phyloP scores from a whole-genome alignment of 2,888 invertebrate species.

The Agriopis leucophaearia region DNA sequence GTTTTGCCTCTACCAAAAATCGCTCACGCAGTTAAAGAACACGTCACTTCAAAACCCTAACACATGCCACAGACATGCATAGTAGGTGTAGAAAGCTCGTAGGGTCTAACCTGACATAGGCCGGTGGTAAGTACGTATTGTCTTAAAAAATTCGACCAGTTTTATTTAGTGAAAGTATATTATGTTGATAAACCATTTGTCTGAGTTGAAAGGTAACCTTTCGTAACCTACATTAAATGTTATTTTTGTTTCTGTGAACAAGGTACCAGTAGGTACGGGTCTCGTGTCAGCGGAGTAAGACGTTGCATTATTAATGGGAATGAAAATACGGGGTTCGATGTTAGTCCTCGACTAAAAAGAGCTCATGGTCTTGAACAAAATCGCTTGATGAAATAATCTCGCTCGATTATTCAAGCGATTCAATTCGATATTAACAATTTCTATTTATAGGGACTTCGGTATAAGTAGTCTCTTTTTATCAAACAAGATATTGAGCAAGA shows the following conservation, averaged over 20 bases:
- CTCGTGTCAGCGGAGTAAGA: conserved; percentile 25
- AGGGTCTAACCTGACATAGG: too few relatives aligned
- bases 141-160: too few relatives aligned
- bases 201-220: conserved; percentile 6
- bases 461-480: neutral
- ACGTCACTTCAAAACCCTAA: too few relatives aligned
- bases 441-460: neutral
- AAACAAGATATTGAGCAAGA: too few relatives aligned
- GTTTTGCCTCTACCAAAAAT: too few relatives aligned
- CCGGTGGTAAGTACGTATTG: too few relatives aligned
- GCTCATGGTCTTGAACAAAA: conserved; percentile 10
- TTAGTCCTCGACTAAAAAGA: conserved; percentile 11
- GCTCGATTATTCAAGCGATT: neutral
- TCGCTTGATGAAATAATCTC: neutral
- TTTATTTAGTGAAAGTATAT: neutral
- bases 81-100: too few relatives aligned
- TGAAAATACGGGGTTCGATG: conserved; percentile 16
- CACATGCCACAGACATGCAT: too few relatives aligned
- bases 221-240: conserved; percentile 18
- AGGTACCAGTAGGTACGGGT: conserved; percentile 25
- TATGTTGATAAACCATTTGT: neutral
- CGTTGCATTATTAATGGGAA: conserved; percentile 27
- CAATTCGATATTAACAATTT: conserved; percentile 1
- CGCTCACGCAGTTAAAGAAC: too few relatives aligned
- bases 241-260: conserved; percentile 26